Percentiles rank a stretch among this genome's conserved stretches.
Conservation (phyloP, 92 coral and sea anemone species). For the Phymanthus crucifer region DNA sequence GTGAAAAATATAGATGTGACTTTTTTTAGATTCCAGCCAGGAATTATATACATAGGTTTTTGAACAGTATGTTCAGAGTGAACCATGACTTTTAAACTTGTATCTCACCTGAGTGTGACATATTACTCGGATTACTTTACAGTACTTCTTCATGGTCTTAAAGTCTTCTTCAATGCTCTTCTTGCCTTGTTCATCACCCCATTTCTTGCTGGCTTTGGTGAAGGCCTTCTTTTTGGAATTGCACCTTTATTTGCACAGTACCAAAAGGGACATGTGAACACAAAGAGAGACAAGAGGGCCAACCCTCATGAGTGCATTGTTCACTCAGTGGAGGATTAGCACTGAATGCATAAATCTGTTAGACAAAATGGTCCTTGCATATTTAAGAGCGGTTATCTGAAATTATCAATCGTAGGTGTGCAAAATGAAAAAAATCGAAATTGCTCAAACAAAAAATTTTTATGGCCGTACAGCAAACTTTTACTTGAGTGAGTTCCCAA, state of each 20-base stretch:
- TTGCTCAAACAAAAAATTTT: too few species aligned
- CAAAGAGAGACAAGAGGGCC: slow-evolving; percentile 71
- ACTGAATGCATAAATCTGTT: slow-evolving; percentile 63
- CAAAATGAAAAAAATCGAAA: too few species aligned
- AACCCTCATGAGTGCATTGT: slow-evolving; percentile 82
- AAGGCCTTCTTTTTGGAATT: slow-evolving; percentile 99
- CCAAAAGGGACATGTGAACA: slow-evolving; percentile 58
- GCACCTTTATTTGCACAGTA: slow-evolving; percentile 88
- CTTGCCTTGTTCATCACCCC: slow-evolving; percentile 99
- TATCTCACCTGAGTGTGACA: slow-evolving; percentile 92
- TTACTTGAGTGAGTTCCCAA: too few species aligned
- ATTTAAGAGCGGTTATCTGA: too few species aligned
- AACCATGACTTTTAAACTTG: not conserved
- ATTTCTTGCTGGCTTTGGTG: slow-evolving; percentile 95
- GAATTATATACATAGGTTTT: too few species aligned
- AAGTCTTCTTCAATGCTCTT: slow-evolving; percentile 85
- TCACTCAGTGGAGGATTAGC: slow-evolving; percentile 97
- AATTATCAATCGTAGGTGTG: too few species aligned
- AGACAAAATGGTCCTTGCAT: slow-evolving; percentile 55
- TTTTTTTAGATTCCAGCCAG: too few species aligned
- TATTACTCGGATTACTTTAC: slow-evolving; percentile 98
- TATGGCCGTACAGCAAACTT: too few species aligned
- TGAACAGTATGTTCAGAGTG: too few species aligned
- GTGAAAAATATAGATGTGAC: too few species aligned
- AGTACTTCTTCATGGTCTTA: slow-evolving; percentile 94